Conservation (phyloP, 2,888 invertebrate species). For the Trissolcus japonicus region DNA sequence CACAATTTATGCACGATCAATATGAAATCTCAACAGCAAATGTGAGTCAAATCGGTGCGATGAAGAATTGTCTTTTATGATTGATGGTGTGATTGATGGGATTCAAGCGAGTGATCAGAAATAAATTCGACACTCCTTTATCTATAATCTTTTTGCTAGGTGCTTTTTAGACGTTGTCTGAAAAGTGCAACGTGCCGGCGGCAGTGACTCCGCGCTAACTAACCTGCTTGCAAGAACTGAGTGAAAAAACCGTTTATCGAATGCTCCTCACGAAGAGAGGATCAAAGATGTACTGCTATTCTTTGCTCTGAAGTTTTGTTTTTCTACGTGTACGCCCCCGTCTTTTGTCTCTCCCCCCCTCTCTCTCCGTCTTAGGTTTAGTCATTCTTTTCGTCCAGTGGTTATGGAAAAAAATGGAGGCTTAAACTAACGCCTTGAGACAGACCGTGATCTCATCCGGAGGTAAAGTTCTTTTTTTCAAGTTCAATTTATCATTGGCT, state of each 20-base stretch:
- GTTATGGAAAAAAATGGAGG: constrained; percentile 30
- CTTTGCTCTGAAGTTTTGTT: constrained; percentile 48
- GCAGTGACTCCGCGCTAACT: constrained; percentile 25
- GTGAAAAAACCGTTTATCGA: constrained; percentile 15
- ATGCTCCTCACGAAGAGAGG: constrained; percentile 66
- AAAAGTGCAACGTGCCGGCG: too few species aligned
- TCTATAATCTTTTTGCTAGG: background rate
- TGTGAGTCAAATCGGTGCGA: constrained; percentile 1
- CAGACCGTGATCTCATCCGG: too few species aligned
- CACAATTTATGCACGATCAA: constrained; percentile 34
- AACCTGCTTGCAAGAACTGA: constrained; percentile 39
- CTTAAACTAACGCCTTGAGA: constrained; percentile 11
- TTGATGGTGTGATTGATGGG: too few species aligned
- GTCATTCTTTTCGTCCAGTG: constrained; percentile 22
- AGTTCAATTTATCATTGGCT: too few species aligned
- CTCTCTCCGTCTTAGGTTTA: constrained; percentile 6
- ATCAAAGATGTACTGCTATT: constrained; percentile 68
- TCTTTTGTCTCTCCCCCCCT: constrained; percentile 23
- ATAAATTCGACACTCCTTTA: background rate
- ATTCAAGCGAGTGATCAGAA: too few species aligned
- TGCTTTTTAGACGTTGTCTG: background rate
- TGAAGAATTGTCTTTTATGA: too few species aligned
- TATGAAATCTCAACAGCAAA: constrained; percentile 20
- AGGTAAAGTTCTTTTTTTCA: too few species aligned
- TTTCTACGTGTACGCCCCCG: constrained; percentile 51